A percentile compares a stretch with the other conserved stretches of the same genome.
Evolutionary conservation across 2,888 invertebrate genomes (phyloP).

Genomic region (Marasmarcha lunaedactyla): DNA sequence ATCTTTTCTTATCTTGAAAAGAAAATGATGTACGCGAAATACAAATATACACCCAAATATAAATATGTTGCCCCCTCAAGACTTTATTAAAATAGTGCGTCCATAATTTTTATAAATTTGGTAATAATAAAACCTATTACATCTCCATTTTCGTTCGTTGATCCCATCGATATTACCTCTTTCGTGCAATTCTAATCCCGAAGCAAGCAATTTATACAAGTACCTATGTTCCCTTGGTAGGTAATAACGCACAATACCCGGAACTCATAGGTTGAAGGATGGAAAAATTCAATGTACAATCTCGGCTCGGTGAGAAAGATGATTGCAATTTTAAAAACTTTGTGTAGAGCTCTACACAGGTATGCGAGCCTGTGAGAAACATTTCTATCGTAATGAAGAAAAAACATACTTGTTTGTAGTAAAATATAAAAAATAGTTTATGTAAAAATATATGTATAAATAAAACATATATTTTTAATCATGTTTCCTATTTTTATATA

Average conservation of each 20-base stretch:
- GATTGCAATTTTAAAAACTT: slow-evolving; percentile 24
- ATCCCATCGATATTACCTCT: background rate
- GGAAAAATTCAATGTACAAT: slow-evolving; percentile 14
- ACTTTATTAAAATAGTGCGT: too few relatives aligned
- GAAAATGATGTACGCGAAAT: too few relatives aligned
- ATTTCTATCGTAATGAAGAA: too few relatives aligned
- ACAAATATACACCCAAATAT: too few relatives aligned
- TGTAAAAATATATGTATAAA: background rate
- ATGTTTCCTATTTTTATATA: too few relatives aligned
- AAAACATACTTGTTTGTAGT: background rate
- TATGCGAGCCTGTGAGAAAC: too few relatives aligned
- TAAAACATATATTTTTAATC: too few relatives aligned
- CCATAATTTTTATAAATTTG: too few relatives aligned
- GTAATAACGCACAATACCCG: slow-evolving; percentile 17
- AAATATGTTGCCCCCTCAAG: too few relatives aligned
- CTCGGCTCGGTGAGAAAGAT: slow-evolving; percentile 20
- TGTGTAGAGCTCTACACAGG: background rate
- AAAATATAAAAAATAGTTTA: background rate
- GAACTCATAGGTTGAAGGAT: slow-evolving; percentile 11
- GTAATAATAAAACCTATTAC: too few relatives aligned
- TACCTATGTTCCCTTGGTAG: slow-evolving; percentile 9
- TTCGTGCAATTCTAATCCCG: slow-evolving; percentile 6
- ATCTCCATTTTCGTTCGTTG: background rate
- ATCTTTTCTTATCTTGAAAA: too few relatives aligned
- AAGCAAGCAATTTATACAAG: slow-evolving; percentile 15